These are phyloP conservation scores for Numenius arquata DNA, from an alignment of 2,113 vertebrate genomes.

Conservation along the genomic window DNA sequence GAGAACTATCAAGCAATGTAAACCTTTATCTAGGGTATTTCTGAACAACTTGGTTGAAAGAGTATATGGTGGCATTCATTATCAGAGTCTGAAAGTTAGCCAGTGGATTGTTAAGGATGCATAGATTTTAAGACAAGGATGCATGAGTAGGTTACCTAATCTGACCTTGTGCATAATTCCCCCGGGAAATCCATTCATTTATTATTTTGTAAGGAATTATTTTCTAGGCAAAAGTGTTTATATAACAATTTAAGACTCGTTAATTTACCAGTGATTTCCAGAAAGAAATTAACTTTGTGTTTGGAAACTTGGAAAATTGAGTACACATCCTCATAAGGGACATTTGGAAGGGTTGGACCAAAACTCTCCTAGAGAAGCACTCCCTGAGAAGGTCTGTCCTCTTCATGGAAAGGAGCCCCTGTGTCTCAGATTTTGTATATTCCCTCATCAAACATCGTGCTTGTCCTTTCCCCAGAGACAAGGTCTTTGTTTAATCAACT, in stretches of 20 bases:
- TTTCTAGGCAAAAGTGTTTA: conserved; percentile 11
- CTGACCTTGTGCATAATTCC: background rate
- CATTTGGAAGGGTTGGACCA: background rate
- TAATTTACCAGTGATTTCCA: background rate
- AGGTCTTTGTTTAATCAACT: background rate
- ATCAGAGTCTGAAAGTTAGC: background rate
- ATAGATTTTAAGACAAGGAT: background rate
- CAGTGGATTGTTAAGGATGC: background rate
- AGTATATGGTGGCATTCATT: background rate
- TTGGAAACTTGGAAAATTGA: background rate
- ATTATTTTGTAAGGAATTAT: background rate
- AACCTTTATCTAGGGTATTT: background rate
- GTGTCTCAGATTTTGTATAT: background rate
- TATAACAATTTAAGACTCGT: background rate
- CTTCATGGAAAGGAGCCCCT: background rate
- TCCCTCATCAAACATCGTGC: background rate
- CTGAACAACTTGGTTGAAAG: background rate
- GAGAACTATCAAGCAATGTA: background rate
- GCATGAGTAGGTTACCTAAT: background rate
- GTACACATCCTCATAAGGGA: background rate
- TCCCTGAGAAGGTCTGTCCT: background rate
- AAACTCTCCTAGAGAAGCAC: background rate
- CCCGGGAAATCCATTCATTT: background rate
- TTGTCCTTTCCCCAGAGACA: background rate
- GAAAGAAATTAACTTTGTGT: background rate